Evolutionary conservation across 2,888 invertebrate species (phyloP), one percentile per base, ranked within the genome.

Genomic region (Artemia sp.): DNA sequence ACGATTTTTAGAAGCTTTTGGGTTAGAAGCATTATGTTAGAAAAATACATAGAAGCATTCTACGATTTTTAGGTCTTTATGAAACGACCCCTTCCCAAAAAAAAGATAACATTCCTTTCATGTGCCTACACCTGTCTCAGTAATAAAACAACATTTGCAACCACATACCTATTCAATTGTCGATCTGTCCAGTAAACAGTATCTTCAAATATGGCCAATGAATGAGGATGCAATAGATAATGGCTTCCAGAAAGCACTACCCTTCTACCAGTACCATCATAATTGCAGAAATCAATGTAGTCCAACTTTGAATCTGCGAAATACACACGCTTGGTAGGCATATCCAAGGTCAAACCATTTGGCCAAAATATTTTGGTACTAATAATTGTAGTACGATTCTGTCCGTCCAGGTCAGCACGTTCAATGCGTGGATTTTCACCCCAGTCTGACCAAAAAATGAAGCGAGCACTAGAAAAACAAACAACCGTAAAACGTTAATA

Each of bases 381-480:
- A 68, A 96, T 89, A 69, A 96, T 92, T 0, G 86, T 85, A 19
- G 83, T 83, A 8, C 95, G 84, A 75, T 87, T 87, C 0, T 86
- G 86, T 0, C 97, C 97, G 77, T 98, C 97, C 91, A 98, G 90
- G 14, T 94, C 94, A 8, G 94, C 88, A 71, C 95, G 82, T 78
- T 98, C 97, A 71, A 98, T 90, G 1, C 95, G 82, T 1, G 98
- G 97, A 79, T 94, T 90, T 78, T 94, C 92, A 66, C 96, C 96
- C 97, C 97, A 97, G 79, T 98, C 97, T 0, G 94, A 93, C 97
- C 97, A 98, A 82, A 98, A 98, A 70, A 98, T 81, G 85, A 89
- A 90, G 6, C 88, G 81, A 0, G 92, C 86, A 51, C 79, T 81
- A 72, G 8, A 73, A 72, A 52, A 70, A 12, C 52, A 67, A 70